These are phyloP conservation scores for Spea bombifrons DNA, from an alignment of 2,113 vertebrate genomes.

Conservation along the genomic window DNA sequence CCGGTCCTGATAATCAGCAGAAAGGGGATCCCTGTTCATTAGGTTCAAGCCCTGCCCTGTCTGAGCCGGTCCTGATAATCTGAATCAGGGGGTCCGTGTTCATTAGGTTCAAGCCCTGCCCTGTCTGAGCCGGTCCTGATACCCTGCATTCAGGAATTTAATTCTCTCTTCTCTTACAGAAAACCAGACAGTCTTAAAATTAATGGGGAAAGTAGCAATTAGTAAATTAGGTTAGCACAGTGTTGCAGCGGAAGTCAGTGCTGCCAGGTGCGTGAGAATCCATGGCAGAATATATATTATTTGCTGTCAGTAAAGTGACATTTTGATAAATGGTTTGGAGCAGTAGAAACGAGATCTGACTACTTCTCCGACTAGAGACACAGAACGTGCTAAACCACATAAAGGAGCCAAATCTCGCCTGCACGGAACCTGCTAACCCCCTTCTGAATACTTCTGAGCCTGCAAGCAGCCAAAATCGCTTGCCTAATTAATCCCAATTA, in stretches of 20 bases:
- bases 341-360: slow-evolving; percentile 77
- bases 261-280: slow-evolving; percentile 94
- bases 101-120: neutral
- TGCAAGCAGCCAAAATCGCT: slow-evolving; percentile 30
- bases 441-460: slow-evolving; percentile 5
- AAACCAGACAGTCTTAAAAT: slow-evolving; percentile 90
- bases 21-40: neutral
- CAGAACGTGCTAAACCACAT: slow-evolving; percentile 86
- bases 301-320: slow-evolving; percentile 98
- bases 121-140: slow-evolving; percentile 12
- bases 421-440: slow-evolving; percentile 4
- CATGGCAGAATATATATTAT: slow-evolving; percentile 99
- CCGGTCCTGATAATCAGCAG: neutral
- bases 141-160: slow-evolving; percentile 49
- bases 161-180: slow-evolving; percentile 77
- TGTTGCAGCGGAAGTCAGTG: slow-evolving; percentile 81
- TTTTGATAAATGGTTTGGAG: slow-evolving; percentile 99
- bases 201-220: slow-evolving; percentile 97
- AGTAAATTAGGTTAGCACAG: slow-evolving; percentile 95
- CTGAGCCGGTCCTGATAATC: slow-evolving; percentile 1
- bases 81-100: neutral
- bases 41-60: neutral
- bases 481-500: slow-evolving; percentile 48
- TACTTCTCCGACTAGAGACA: slow-evolving; percentile 82
- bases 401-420: slow-evolving; percentile 51